Evolutionary conservation across 64 coral and sea anemone genomes (phyloP), one percentile per base, ranked within the genome.

Genomic region (Pocillopora damicornis): DNA sequence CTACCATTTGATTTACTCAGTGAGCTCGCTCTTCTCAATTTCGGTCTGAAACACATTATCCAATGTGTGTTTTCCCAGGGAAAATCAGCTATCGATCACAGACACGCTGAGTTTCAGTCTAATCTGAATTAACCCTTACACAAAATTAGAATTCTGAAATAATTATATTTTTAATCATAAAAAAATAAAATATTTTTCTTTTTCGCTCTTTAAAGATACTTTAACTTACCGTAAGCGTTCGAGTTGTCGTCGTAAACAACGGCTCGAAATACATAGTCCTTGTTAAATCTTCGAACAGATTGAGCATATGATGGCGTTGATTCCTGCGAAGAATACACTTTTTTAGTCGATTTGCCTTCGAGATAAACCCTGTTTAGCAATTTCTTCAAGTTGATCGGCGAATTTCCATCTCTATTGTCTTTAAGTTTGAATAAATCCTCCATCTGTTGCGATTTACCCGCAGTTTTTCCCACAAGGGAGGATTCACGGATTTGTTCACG

Each of bases 191-290:
- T 23, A 8, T 4, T 7, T 71, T 30, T n/a, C 1, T 71, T 25
- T 71, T 11, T 11, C 22, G 25, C 22, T 11, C 1, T 17, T 15
- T 16, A 12, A 34, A 63, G 23, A 17, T 4, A 42, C 9, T 4
- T 61, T 83, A 57, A 58, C 81, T 37, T 45, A 85, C 81, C 81
- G 11, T 85, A 85, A 56, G 81, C 71, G 9, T 85, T 57, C 18
- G 56, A 66, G 23, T 12, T 37, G 23, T 85, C 81, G 3, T 42
- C 25, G 20, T n/a, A 20, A 4, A 56, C 14, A 71, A 58, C 22
- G 18, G 71, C 64, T 85, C 37, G 65, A 25, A 85, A 85, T 7
- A 73, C 81, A 15, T 69, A 85, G 4, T 85, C 81, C n/a, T 85
- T 85, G 26, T 14, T 68, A 17, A 22, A 7, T 1, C 5, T 59